phyloP scores from a whole-genome alignment of 2,888 invertebrate genomes.

The Hyppa rectilinea region DNA sequence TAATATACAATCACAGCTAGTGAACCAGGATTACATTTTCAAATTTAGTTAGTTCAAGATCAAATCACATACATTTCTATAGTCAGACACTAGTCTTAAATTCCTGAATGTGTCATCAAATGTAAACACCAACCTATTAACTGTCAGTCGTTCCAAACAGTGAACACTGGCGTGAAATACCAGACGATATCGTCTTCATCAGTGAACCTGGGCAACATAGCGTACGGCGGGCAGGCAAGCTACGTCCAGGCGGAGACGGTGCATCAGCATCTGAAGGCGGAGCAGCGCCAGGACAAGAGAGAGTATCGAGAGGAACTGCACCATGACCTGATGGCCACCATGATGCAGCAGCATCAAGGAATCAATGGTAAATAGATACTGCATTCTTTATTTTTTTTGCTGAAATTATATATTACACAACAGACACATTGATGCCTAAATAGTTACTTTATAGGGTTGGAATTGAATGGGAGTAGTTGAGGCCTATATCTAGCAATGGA shows the following conservation, averaged over 20 bases:
- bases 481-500: neutral
- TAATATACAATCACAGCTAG: neutral
- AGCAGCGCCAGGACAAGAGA: constrained; percentile 83
- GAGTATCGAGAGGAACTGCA: constrained; percentile 89
- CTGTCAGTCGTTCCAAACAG: constrained; percentile 65
- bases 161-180: constrained; percentile 88
- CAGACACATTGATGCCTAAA: neutral
- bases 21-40: neutral
- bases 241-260: constrained; percentile 81
- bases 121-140: constrained; percentile 28
- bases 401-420: neutral
- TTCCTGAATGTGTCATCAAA: constrained; percentile 5
- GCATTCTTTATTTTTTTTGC: neutral
- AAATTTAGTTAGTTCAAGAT: neutral
- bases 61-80: neutral
- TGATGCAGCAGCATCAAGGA: constrained; percentile 88
- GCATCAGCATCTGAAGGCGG: constrained; percentile 80
- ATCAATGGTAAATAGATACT: constrained; percentile 42
- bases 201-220: constrained; percentile 84
- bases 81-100: neutral
- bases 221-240: constrained; percentile 85
- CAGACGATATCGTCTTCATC: constrained; percentile 88
- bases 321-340: constrained; percentile 90
- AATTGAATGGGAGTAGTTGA: neutral
- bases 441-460: neutral